Base-by-base conservation (phyloP, 1,140 invertebrate species). In the Aphidius ervi region DNA sequence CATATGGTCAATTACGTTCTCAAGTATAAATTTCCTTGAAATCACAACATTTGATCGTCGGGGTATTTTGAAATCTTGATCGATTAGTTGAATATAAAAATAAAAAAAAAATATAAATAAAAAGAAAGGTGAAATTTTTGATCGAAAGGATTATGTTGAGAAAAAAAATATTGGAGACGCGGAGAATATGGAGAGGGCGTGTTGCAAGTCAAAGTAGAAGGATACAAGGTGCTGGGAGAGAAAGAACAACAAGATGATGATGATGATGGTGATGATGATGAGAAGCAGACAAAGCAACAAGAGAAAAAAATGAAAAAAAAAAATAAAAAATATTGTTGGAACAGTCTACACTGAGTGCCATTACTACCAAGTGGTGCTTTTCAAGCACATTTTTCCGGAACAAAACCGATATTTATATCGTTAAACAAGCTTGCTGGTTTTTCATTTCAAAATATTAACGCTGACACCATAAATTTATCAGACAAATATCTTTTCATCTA, bases 331-430 rank as follows among this genome's bases (percentile, higher is more conserved):
- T 37, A 48, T 53, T 10, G 59, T 40, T 46, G 49, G 54, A 41
- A 57, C 48, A 39, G 42, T 41, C 53, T 56, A 52, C 41, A 53
- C 23, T 46, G 59, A 46, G 57, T 56, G 61, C 72, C 72, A 74
- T 74, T 74, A 73, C 67, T 72, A 66, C 71, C 72, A 73, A 74
- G 72, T 70, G 71, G 71, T 65, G 72, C 70, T 71, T 70, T 59
- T 57, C 53, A 58, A 65, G 62, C 68, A 63, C 63, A 61, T 63
- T 65, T 66, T 70, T 69, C 64, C 68, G 63, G 10, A 31, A 66
- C 69, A 62, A 68, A 68, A 55, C 65, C 65, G 65, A 74, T 72
- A 72, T 74, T 74, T 74, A 74, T 74, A 65, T 64, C 62, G 61
- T 56, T 56, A 52, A 54, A 63, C 57, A 57, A 50, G 16, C 47